Evolutionary conservation across 2,888 invertebrate species (phyloP), one percentile per base, ranked within the genome.

Genomic region (Palloptera scutellata): DNA sequence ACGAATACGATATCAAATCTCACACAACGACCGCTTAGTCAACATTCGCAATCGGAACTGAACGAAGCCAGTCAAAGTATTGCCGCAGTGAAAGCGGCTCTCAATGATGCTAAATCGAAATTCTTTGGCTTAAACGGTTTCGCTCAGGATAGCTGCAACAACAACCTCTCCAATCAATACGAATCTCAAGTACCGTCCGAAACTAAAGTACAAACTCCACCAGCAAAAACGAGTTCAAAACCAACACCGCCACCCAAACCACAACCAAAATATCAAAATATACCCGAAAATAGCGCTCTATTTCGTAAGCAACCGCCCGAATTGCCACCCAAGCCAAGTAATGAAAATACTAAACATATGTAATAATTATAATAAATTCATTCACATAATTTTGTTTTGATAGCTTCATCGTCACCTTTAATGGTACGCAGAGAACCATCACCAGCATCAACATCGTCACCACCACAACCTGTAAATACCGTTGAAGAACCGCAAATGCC

Each of bases 101-200:
- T 84, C 19, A 84, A 83, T 71, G 84, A 84, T 73, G 85, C 85
- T 51, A 85, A 85, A 75, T 85, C 83, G 55, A 82, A 83, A 67
- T 85, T 85, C 74, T 85, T 85, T 72, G 85, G 85, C 55, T 72
- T 84, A 68, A 81, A 82, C 68, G 81, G 77, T 70, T 77, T 74
- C 68, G 75, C 68, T 58, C 63, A 61, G 70, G 63, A 67, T 55
- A 54, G 43, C 53, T 52, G 13, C 15, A 30, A 69, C 15, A 67
- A 64, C 60, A 70, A 61, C 52, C 15, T 60, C 13, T 41, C 52
- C 48, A 64, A 55, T 19, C 15, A 41, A 10, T 42, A 69, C 12
- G 69, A 68, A 70, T 69, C 69, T 60, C 70, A 64, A 53, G 67
- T 59, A 48, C 68, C 64, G n/a, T 40, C 15, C 10, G 20, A 30